A percentile compares a stretch with the other conserved stretches of the same genome.
Evolutionary conservation across 2,113 vertebrate genomes (phyloP).

Genomic region (Entomyzon cyanotis): DNA sequence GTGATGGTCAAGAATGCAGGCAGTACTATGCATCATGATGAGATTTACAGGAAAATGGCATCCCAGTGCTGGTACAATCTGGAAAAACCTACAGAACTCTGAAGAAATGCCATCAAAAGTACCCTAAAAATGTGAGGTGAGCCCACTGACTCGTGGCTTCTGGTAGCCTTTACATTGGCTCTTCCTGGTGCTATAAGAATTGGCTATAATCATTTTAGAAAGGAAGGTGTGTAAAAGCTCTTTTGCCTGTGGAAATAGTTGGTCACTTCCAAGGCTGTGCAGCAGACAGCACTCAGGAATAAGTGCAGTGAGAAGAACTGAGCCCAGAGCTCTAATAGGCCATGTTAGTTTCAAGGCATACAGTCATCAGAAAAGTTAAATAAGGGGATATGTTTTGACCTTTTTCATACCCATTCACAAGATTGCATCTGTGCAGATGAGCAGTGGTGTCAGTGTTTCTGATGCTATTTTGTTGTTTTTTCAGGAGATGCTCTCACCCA

Average conservation of each 20-base stretch:
- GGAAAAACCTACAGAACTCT: background rate
- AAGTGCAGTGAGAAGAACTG: fast-evolving
- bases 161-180: background rate
- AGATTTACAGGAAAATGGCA: background rate
- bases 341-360: background rate
- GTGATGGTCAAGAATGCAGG: background rate
- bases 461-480: background rate
- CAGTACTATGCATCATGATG: background rate
- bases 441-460: background rate
- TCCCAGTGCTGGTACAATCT: background rate
- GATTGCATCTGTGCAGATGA: background rate
- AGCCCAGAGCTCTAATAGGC: background rate
- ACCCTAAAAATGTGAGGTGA: background rate
- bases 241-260: background rate
- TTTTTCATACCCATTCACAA: background rate
- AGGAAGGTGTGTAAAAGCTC: background rate
- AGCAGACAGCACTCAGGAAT: background rate
- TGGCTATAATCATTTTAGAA: background rate
- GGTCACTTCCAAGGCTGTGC: background rate
- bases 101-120: background rate
- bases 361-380: background rate
- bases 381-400: background rate
- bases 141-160: background rate
- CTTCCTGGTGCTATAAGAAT: background rate
- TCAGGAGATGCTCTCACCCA: background rate